phyloP scores from a whole-genome alignment of 2,888 invertebrate genomes.

The Sinhomidia bicolor region DNA sequence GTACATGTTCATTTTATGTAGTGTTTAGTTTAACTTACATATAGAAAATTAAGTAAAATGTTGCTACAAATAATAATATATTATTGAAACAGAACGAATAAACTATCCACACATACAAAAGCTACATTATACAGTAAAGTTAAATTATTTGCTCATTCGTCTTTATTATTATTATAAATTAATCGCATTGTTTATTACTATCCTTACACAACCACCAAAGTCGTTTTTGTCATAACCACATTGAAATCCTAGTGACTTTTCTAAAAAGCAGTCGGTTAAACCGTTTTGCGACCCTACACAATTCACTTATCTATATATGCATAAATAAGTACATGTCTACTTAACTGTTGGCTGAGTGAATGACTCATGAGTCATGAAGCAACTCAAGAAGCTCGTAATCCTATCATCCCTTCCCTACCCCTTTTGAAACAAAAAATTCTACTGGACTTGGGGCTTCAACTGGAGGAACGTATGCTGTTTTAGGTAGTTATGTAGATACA shows the following conservation, averaged over 20 bases:
- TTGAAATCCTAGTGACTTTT: not conserved
- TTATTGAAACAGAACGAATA: no score
- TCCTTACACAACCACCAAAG: no score
- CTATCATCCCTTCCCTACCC: not conserved
- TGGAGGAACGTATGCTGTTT: not conserved
- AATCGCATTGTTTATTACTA: no score
- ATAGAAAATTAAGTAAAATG: no score
- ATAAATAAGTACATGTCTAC: not conserved
- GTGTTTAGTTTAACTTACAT: no score
- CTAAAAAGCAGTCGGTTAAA: not conserved
- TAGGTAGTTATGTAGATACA: no score
- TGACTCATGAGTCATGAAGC: not conserved
- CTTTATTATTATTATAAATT: no score
- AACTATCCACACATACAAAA: no score
- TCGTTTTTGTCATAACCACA: no score
- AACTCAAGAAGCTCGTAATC: not conserved
- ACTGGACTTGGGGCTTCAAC: not conserved
- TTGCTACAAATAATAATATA: no score
- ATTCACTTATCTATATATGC: not conserved
- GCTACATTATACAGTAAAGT: no score
- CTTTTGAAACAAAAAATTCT: not conserved
- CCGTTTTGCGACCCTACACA: not conserved
- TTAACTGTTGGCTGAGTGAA: not conserved
- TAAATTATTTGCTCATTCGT: no score
- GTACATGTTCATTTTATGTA: constrained; percentile 20